Evolutionary conservation across 1,140 invertebrate genomes (phyloP), one percentile per base, ranked within the genome.

Genomic region (Heterodera carotae): DNA sequence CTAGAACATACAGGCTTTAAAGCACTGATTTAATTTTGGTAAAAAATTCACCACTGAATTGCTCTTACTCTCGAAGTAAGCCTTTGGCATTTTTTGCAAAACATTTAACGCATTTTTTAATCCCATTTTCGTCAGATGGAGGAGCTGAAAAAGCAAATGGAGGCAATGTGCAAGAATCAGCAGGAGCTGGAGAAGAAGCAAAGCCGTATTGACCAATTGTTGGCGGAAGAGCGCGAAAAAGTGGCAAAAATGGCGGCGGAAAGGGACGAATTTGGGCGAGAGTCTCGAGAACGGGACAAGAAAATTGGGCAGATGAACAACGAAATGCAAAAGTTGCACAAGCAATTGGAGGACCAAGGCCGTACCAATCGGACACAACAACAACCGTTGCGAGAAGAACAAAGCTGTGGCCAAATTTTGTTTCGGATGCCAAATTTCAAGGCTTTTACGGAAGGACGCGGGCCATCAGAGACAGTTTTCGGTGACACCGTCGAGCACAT

Each of bases 251-350:
- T 93, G 31, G 91, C 91, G 69, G 94, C 97, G 86, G 91, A 94
- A 43, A 96, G 98, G 85, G 90, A 91, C 71, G 94, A 94, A 0
- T 60, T 66, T 29, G 96, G 98, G 89, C 91, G 94, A n/a, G 96
- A 98, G 85, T 93, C 94, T 1, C 90, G 96, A 18, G 97, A 99
- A 83, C 98, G 97, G 88, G 96, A 98, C 89, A 98, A 96, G 0
- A 92, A 98, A 39, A 76, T 83, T 53, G 67, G 85, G 18, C 94
- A 93, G 7, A 89, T 98, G 66, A 94, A 92, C 0, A 91, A 95
- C 36, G 94, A 96, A 86, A 89, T 97, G 2, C 95, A 98, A 83
- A 94, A 97, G 73, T 90, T 93, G 64, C 92, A 92, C 74, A 93
- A 93, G 77, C 93, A 94, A 84, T 91, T 95, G 73, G 95, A 97